phyloP scores from a whole-genome alignment of 2,888 invertebrate species.

The Parochlus steinenii region DNA sequence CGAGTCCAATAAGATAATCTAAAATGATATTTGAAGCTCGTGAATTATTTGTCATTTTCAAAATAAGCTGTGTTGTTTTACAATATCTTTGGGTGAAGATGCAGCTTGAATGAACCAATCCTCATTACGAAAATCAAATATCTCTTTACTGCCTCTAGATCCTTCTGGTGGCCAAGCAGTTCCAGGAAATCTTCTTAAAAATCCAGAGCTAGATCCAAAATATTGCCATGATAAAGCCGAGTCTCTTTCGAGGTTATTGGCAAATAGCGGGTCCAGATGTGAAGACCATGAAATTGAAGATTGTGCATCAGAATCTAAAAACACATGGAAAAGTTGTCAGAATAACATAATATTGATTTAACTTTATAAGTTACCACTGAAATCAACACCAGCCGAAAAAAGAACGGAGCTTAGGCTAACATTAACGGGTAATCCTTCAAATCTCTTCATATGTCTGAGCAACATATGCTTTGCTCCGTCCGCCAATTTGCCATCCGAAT shows the following conservation, averaged over 20 bases:
- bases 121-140: slow-evolving; percentile 88
- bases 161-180: slow-evolving; percentile 21
- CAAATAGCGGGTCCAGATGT: slow-evolving; percentile 75
- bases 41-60: background rate
- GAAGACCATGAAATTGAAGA: slow-evolving; percentile 92
- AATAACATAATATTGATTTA: background rate
- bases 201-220: slow-evolving; percentile 92
- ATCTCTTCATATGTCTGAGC: slow-evolving; percentile 62
- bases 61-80: slow-evolving; percentile 26
- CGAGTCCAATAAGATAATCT: slow-evolving; percentile 70
- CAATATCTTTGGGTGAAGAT: slow-evolving; percentile 91
- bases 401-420: slow-evolving; percentile 74
- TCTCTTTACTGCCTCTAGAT: slow-evolving; percentile 57
- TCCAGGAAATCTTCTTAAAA: slow-evolving; percentile 92
- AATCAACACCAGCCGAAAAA: slow-evolving; percentile 42
- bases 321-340: slow-evolving; percentile 13
- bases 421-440: slow-evolving; percentile 73
- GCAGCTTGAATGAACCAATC: slow-evolving; percentile 96
- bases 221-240: slow-evolving; percentile 96
- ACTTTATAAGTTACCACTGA: slow-evolving; percentile 18
- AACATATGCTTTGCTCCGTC: slow-evolving; percentile 53
- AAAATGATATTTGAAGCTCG: background rate
- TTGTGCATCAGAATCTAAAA: slow-evolving; percentile 59
- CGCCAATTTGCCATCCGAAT: slow-evolving; percentile 54
- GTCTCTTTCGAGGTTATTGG: slow-evolving; percentile 78